phyloP scores from a whole-genome alignment of 2,797 vertebrate genomes.

The Pseudocheirus occidentalis region DNA sequence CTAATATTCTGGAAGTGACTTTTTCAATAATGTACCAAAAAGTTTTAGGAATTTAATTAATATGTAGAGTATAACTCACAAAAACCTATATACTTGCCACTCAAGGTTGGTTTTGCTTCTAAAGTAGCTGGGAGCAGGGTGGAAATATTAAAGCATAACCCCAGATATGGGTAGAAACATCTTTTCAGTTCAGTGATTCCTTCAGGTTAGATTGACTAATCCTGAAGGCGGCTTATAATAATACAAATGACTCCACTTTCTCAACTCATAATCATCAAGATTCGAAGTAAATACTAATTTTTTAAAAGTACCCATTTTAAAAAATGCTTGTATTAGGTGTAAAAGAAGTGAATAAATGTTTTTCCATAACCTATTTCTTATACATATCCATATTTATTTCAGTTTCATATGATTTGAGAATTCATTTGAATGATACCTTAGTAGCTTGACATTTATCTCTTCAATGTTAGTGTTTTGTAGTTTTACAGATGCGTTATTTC shows the following conservation, averaged over 20 bases:
- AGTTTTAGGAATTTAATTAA: neutral
- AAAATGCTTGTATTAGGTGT: too few relatives aligned
- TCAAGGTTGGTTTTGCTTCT: neutral
- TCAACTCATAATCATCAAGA: neutral
- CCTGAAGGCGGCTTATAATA: neutral
- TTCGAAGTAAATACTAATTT: neutral
- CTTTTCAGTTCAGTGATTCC: neutral
- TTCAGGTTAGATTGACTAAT: neutral
- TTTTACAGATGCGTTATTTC: too few relatives aligned
- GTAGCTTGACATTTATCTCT: too few relatives aligned
- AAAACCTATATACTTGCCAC: neutral
- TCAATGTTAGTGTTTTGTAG: too few relatives aligned
- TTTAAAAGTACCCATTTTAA: too few relatives aligned
- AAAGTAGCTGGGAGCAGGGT: neutral
- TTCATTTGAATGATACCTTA: too few relatives aligned
- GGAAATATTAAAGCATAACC: neutral
- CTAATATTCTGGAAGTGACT: neutral
- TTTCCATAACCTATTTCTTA: too few relatives aligned
- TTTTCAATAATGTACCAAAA: neutral
- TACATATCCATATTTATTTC: too few relatives aligned
- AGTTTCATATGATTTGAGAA: too few relatives aligned
- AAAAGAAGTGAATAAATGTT: too few relatives aligned
- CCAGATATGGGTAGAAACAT: neutral
- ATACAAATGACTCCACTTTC: neutral
- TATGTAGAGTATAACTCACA: neutral